Conservation (phyloP, 2,113 vertebrate genomes). For the Pavo muticus region DNA sequence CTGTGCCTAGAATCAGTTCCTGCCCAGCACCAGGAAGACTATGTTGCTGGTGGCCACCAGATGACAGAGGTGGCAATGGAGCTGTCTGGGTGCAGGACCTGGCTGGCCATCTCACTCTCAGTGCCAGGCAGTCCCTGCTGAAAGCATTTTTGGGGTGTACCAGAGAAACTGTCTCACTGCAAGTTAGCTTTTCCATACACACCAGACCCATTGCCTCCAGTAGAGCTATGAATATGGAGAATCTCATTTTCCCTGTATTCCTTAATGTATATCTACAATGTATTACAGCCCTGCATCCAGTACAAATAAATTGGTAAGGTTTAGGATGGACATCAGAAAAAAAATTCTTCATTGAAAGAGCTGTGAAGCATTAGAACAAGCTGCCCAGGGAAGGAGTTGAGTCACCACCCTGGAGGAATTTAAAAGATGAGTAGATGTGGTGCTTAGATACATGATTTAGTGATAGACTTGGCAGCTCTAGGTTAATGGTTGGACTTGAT, state of each 20-base stretch:
- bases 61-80: not conserved
- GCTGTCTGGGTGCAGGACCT: not conserved
- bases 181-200: not conserved
- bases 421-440: not conserved
- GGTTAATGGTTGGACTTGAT: not conserved
- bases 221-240: not conserved
- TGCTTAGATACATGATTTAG: not conserved
- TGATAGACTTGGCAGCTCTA: not conserved
- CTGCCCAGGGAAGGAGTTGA: not conserved
- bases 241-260: not conserved
- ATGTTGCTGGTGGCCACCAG: rapidly evolving
- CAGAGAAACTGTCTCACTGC: not conserved
- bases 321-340: not conserved
- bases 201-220: not conserved
- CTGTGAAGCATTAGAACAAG: not conserved
- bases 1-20: not conserved
- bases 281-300: not conserved
- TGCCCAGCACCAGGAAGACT: not conserved
- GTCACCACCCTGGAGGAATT: not conserved
- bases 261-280: not conserved
- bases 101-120: not conserved
- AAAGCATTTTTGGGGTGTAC: not conserved
- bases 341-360: not conserved
- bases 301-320: constrained; percentile 14
- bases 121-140: not conserved